Percentiles rank a stretch among this genome's conserved stretches.
Evolutionary conservation across 2,888 invertebrate species (phyloP).

Genomic region (Hipparchia semele): DNA sequence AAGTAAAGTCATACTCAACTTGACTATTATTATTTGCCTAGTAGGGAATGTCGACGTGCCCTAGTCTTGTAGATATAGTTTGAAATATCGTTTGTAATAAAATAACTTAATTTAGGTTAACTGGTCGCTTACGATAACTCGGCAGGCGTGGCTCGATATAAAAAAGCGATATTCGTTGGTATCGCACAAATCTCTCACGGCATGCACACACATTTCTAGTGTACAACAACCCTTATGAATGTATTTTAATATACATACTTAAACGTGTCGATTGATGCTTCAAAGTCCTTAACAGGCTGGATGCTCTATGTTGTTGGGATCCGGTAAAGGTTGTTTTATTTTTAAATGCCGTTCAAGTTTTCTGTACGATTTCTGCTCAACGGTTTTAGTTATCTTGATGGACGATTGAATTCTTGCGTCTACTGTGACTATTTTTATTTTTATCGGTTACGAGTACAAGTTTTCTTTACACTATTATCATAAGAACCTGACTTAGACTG

Average conservation of each 20-base stretch:
- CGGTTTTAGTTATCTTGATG: slow-evolving; percentile 17
- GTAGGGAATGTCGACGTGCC: too few species aligned
- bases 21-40: too few species aligned
- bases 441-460: slow-evolving; percentile 1
- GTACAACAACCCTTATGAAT: not conserved
- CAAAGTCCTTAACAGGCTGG: slow-evolving; percentile 8
- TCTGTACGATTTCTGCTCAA: slow-evolving; percentile 11
- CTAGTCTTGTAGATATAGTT: too few species aligned
- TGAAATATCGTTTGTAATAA: too few species aligned
- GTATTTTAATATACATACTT: not conserved
- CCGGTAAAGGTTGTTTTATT: slow-evolving; percentile 20
- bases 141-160: too few species aligned
- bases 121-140: too few species aligned
- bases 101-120: too few species aligned
- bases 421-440: slow-evolving; percentile 11
- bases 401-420: not conserved
- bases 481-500: not conserved
- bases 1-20: too few species aligned
- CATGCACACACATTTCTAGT: not conserved
- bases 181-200: not conserved
- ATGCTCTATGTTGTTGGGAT: not conserved
- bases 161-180: not conserved
- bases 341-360: slow-evolving; percentile 13
- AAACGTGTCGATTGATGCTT: slow-evolving; percentile 4
- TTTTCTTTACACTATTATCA: not conserved